These are phyloP conservation scores for Rhinatrema bivittatum DNA, from an alignment of 2,797 vertebrate species.

Conservation along the genomic window DNA sequence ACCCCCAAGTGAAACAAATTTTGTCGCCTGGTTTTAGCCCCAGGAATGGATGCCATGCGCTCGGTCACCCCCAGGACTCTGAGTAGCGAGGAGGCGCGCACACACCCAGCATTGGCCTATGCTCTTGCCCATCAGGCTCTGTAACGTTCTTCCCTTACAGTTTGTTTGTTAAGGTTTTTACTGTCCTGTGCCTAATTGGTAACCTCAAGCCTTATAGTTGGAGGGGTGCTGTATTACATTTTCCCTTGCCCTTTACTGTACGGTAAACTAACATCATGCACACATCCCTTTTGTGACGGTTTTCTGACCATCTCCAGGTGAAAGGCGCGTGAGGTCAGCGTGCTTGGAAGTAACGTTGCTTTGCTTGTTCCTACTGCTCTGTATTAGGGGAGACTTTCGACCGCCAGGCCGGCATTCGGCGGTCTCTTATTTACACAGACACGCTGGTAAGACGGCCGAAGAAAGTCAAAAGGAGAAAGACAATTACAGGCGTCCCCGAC, in stretches of 20 bases:
- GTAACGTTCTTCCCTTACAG: too few relatives aligned
- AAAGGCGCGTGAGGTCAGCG: constrained; percentile 74
- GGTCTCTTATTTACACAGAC: constrained; percentile 97
- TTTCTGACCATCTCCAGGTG: constrained; percentile 54
- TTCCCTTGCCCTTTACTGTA: constrained; percentile 33
- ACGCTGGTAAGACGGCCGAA: constrained; percentile 95
- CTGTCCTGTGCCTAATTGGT: too few relatives aligned
- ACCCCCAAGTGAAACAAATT: too few relatives aligned
- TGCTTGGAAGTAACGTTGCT: constrained; percentile 84
- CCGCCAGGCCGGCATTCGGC: constrained; percentile 94
- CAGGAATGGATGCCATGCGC: too few relatives aligned
- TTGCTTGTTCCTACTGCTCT: constrained; percentile 75
- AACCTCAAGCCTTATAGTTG: constrained; percentile 46
- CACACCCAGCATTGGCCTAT: too few relatives aligned
- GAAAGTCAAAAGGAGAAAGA: constrained; percentile 99
- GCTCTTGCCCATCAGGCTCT: too few relatives aligned
- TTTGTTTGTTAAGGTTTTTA: too few relatives aligned
- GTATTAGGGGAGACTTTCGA: constrained; percentile 97
- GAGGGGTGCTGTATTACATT: constrained; percentile 22
- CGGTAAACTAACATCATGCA: constrained; percentile 65
- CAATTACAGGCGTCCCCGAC: constrained; percentile 98
- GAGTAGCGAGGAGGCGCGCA: too few relatives aligned
- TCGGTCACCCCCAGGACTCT: too few relatives aligned
- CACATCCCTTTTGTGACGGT: constrained; percentile 64
- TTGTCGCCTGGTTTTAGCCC: too few relatives aligned